Conservation (phyloP, 2,888 invertebrate genomes). For the Chloroclysta siterata region DNA sequence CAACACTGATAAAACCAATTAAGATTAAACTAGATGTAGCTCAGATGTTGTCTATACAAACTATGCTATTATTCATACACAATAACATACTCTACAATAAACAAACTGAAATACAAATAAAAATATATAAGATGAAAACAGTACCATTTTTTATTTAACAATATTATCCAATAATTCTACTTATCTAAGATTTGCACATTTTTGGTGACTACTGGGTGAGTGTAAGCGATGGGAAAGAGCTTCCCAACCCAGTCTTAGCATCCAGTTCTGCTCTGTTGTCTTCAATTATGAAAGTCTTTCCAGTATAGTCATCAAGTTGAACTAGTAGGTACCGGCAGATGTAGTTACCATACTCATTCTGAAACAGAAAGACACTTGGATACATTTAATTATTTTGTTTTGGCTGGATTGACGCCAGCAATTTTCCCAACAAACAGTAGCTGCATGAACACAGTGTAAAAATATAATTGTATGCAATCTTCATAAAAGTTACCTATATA, state of each 20-base stretch:
- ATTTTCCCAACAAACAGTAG: too few species aligned
- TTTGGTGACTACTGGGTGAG: slow-evolving; percentile 57
- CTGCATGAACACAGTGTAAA: too few species aligned
- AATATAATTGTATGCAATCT: too few species aligned
- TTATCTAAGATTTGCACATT: slow-evolving; percentile 48
- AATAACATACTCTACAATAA: background rate
- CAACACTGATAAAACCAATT: background rate
- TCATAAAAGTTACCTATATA: too few species aligned
- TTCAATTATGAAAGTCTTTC: slow-evolving; percentile 90
- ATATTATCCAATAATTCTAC: slow-evolving; percentile 48
- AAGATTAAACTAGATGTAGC: too few species aligned
- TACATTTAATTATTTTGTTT: background rate
- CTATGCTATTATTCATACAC: too few species aligned
- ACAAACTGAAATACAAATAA: slow-evolving; percentile 8
- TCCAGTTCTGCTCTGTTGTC: slow-evolving; percentile 87
- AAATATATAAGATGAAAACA: slow-evolving; percentile 31
- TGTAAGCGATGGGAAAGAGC: slow-evolving; percentile 61
- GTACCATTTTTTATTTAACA: slow-evolving; percentile 46
- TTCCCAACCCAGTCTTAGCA: slow-evolving; percentile 49
- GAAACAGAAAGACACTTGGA: slow-evolving; percentile 57
- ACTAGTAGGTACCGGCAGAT: slow-evolving; percentile 93
- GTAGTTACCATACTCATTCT: slow-evolving; percentile 91
- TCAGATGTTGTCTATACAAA: too few species aligned
- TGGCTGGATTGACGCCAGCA: background rate
- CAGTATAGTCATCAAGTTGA: slow-evolving; percentile 91